phyloP scores from a whole-genome alignment of 2,113 vertebrate species.

The Centropus unirufus region DNA sequence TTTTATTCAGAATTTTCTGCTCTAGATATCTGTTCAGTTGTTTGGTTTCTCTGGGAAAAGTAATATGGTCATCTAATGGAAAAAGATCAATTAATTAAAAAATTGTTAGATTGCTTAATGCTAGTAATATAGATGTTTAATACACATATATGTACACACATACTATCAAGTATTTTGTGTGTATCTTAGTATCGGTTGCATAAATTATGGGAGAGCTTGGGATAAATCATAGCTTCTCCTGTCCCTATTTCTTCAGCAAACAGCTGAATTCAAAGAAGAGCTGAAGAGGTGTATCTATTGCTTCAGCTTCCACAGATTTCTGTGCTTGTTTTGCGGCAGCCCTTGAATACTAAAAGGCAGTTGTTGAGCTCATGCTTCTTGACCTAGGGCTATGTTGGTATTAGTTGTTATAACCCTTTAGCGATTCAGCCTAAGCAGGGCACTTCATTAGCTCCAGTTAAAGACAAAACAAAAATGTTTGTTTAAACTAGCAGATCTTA shows the following conservation, averaged over 20 bases:
- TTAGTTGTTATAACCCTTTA: constrained; percentile 68
- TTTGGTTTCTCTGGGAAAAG: not conserved
- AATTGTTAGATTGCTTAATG: not conserved
- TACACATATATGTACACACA: not conserved
- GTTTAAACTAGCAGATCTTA: constrained; percentile 63
- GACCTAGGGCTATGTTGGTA: constrained; percentile 64
- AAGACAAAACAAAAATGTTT: constrained; percentile 70
- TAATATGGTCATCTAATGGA: not conserved
- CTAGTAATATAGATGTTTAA: not conserved
- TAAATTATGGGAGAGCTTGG: not conserved
- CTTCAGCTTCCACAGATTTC: constrained; percentile 29
- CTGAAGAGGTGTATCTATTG: constrained; percentile 47
- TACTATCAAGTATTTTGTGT: not conserved
- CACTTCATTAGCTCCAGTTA: constrained; percentile 64
- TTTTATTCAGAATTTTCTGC: not conserved
- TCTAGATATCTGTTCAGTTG: not conserved
- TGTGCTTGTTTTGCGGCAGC: constrained; percentile 35
- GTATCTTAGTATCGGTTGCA: not conserved
- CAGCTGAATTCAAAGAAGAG: not conserved
- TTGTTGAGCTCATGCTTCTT: constrained; percentile 32
- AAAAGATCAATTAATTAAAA: not conserved
- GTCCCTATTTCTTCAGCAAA: constrained; percentile 20
- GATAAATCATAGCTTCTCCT: not conserved
- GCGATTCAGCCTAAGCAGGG: constrained; percentile 51
- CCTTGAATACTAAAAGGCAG: constrained; percentile 52